Conservation (phyloP, 1,140 invertebrate genomes). For the Pogonus chalceus region DNA sequence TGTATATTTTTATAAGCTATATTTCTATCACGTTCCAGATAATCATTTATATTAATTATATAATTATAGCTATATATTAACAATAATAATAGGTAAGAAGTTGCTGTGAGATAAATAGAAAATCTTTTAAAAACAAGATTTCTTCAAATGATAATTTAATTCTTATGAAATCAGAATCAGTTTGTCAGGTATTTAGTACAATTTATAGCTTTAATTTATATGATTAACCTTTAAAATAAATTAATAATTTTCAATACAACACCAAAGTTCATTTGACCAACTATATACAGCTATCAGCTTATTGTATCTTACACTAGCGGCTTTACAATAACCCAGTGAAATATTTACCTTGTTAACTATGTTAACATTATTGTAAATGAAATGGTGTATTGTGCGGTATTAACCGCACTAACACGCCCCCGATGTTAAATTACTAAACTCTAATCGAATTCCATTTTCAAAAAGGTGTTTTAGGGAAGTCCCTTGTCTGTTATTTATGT, state of each 20-base stretch:
- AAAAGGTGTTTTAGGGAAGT: constrained; percentile 25
- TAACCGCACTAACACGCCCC: constrained; percentile 22
- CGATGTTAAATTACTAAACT: constrained; percentile 24
- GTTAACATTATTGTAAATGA: neutral
- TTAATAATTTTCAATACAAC: constrained; percentile 18
- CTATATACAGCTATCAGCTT: constrained; percentile 18
- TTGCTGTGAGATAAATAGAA: too few species aligned
- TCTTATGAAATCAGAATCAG: too few species aligned
- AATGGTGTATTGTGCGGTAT: constrained; percentile 16
- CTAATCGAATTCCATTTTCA: constrained; percentile 26
- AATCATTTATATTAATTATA: too few species aligned
- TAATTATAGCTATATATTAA: too few species aligned
- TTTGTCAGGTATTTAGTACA: too few species aligned
- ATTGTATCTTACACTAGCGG: constrained; percentile 15
- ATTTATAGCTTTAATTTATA: too few species aligned
- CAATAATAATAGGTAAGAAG: too few species aligned
- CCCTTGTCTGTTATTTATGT: constrained; percentile 22
- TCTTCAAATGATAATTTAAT: too few species aligned
- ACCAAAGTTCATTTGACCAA: constrained; percentile 20
- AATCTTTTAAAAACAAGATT: too few species aligned
- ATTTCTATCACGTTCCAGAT: too few species aligned
- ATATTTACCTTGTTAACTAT: constrained; percentile 14
- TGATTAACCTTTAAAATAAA: constrained; percentile 13
- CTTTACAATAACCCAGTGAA: constrained; percentile 8
- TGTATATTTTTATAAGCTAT: too few species aligned